Percentiles rank a stretch among this genome's conserved stretches.
phyloP scores from a whole-genome alignment of 2,888 invertebrate species.

The Kuschelorhynchus macadamiae region DNA sequence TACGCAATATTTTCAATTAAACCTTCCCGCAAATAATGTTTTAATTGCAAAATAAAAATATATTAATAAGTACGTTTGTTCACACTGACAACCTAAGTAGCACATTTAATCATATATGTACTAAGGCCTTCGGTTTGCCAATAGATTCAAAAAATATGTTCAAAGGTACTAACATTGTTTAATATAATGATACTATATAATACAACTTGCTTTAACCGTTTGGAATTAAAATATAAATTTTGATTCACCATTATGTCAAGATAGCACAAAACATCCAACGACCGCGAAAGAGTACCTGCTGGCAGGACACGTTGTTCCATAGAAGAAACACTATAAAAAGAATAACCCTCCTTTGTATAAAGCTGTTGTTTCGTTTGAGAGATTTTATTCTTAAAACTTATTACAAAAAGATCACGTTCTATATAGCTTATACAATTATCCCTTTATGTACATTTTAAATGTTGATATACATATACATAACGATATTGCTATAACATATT shows the following conservation, averaged over 20 bases:
- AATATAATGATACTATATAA: no score
- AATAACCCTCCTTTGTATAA: slow-evolving; percentile 65
- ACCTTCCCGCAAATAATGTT: no score
- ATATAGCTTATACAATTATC: slow-evolving; percentile 50
- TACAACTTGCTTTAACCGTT: no score
- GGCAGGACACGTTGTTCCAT: slow-evolving; percentile 56
- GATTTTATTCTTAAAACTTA: slow-evolving; percentile 65
- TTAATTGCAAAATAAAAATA: no score
- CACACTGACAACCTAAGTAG: no score
- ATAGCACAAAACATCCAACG: slow-evolving; percentile 3
- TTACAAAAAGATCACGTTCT: slow-evolving; percentile 55
- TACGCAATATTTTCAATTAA: no score
- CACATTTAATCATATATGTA: no score
- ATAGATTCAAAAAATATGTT: no score
- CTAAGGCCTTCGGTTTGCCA: no score
- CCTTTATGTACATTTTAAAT: slow-evolving; percentile 61
- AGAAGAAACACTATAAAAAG: slow-evolving; percentile 52
- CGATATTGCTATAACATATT: slow-evolving; percentile 44
- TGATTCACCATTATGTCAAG: slow-evolving; percentile 12
- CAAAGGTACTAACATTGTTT: no score
- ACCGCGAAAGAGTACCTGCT: slow-evolving; percentile 60
- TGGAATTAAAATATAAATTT: no score
- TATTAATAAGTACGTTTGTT: no score
- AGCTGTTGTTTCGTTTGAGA: slow-evolving; percentile 64
- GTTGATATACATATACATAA: slow-evolving; percentile 60